Evolutionary conservation across 2,888 invertebrate species (phyloP), one percentile per base, ranked within the genome.

Genomic region (Venusia cambrica): DNA sequence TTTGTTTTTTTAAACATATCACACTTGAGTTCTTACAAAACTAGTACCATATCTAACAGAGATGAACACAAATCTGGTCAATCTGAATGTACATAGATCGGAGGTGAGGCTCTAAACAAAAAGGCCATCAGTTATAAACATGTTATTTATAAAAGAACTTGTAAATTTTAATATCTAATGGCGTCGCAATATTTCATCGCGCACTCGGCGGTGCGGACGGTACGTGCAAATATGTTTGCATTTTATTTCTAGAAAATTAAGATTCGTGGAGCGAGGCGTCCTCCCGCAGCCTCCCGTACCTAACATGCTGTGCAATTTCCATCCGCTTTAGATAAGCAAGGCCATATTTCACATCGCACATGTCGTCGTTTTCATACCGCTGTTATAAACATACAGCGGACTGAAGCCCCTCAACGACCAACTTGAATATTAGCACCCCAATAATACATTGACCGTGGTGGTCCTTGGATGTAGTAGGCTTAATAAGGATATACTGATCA

Each of bases 221-320:
- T 27, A 39, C 40, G 40, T 45, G 48, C 49, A 51, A 54, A 52
- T 52, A 45, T 64, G 65, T 70, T 74, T 72, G 63, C 64, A 72
- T 74, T 67, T 72, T 73, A 75, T 72, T 72, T 54, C 61, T 57
- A 51, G 57, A 57, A 72, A 75, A 72, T 75, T 72, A 74, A 71
- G 70, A 71, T 72, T 68, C 64, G 58, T 53, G 42, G 49, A 54
- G 57, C 54, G 39, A 38, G 22, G 38, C 55, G 30, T 42, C 35
- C 43, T 32, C 33, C 44, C 28, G 34, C 40, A 33, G 31, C 27
- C 36, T 30, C 33, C 30, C 40, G 35, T 39, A 33, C 43, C 44
- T 49, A 46, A 50, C 58, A 48, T 48, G 51, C 56, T 48, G 51
- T 55, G 66, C 63, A 70, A 73, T 73, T 71, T 70, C 61, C 70